phyloP scores from a whole-genome alignment of 2,888 invertebrate species.

The Eumacrocentrus americanus region DNA sequence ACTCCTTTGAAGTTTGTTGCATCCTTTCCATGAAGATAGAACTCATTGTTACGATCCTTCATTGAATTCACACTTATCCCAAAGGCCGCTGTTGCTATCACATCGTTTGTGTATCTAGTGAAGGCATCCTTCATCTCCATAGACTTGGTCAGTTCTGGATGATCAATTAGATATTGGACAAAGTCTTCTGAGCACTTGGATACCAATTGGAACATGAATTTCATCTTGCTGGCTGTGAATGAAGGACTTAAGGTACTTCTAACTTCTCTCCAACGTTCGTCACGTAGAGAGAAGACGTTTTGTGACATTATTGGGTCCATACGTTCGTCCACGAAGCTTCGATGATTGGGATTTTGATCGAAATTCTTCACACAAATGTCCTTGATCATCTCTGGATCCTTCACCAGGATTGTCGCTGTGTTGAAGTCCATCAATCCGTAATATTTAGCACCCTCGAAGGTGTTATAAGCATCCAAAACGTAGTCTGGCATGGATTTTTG shows the following conservation, averaged over 20 bases:
- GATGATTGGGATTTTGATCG: slow-evolving; percentile 45
- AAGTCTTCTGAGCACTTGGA: slow-evolving; percentile 45
- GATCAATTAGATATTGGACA: slow-evolving; percentile 40
- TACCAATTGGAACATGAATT: slow-evolving; percentile 44
- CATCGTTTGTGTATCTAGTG: slow-evolving; percentile 66
- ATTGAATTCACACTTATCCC: slow-evolving; percentile 66
- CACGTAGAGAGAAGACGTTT: slow-evolving; percentile 45
- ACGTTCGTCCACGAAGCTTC: slow-evolving; percentile 37
- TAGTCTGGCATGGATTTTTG: slow-evolving; percentile 18
- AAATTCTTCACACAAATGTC: slow-evolving; percentile 45
- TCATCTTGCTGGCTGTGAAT: slow-evolving; percentile 53
- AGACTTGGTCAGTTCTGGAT: slow-evolving; percentile 40
- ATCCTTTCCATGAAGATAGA: slow-evolving; percentile 58
- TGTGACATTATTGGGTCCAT: slow-evolving; percentile 44
- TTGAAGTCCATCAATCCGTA: slow-evolving; percentile 41
- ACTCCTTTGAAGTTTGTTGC: slow-evolving; percentile 32
- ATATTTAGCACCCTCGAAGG: slow-evolving; percentile 35
- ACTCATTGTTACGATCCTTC: slow-evolving; percentile 64
- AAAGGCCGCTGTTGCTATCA: slow-evolving; percentile 67
- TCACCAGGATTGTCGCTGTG: slow-evolving; percentile 41
- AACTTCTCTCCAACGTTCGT: slow-evolving; percentile 50
- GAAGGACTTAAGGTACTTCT: slow-evolving; percentile 49
- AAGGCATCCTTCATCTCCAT: slow-evolving; percentile 63
- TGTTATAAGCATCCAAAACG: slow-evolving; percentile 19
- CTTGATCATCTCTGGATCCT: slow-evolving; percentile 48